Base-by-base conservation (phyloP, 2,797 vertebrate genomes). In the Bucorvus abyssinicus region DNA sequence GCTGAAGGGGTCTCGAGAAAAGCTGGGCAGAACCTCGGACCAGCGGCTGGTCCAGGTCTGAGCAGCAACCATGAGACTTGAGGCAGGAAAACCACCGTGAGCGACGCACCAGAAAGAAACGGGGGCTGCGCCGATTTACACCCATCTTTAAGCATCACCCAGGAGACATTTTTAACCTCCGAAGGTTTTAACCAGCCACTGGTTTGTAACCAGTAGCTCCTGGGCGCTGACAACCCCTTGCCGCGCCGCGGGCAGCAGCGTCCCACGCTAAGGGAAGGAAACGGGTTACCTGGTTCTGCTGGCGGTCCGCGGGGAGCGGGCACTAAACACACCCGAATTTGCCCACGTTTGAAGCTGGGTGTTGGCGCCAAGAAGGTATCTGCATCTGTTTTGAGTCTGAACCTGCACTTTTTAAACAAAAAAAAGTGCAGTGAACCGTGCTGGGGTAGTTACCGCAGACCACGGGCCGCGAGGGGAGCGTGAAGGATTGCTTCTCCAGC, bases 121-220 rank as follows among this genome's bases (percentile, higher is more conserved):
- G 9, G 15, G 24, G 56, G 87, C 17, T 9, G 38, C 70, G 44
- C 19, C 77, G 36, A 7, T 12, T 75, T 21, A 6, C 3, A 26
- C 10, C 11, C 2, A 7, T 6, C 9, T 20, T 79, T 22, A 1
- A 57, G 42, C 60, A 53, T 19, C 40, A 5, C 5, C 67, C 63
- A 14, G 0, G 19, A 68, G 67, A 6, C 1, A 2, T 15, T 69
- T 69, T 26, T n/a, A 4, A 29, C 7, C 21, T n/a, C 61, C 2
- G 2, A 7, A n/a, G n/a, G n/a, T n/a, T n/a, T n/a, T n/a, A n/a
- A n/a, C n/a, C n/a, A n/a, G n/a, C n/a, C n/a, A n/a, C n/a, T 27
- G 55, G 42, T 56, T 4, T 53, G 63, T 26, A 61, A 65, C 21
- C 36, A 38, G 24, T 2, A 77, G 63, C 56, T 77, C 27, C 68